phyloP scores from a whole-genome alignment of 1,140 invertebrate species.

The Drosophila arizonae region DNA sequence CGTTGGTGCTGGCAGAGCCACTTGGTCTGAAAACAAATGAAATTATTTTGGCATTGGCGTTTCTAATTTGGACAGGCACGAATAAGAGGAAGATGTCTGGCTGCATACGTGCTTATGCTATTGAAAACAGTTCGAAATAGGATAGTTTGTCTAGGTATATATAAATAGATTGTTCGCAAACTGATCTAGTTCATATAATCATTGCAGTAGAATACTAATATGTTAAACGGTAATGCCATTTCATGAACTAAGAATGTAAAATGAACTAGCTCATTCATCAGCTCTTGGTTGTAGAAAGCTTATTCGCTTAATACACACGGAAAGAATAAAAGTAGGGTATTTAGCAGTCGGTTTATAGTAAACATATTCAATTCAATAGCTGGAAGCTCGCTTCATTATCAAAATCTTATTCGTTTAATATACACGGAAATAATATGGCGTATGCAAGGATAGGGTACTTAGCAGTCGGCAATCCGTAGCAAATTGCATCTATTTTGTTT shows the following conservation, averaged over 20 bases:
- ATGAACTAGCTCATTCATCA: no score
- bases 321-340: no score
- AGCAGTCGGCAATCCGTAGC: background rate
- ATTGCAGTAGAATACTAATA: no score
- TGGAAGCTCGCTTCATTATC: no score
- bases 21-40: conserved; percentile 52
- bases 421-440: background rate
- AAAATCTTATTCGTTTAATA: background rate
- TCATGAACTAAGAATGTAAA: no score
- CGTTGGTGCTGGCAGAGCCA: conserved; percentile 28
- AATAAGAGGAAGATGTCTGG: conserved; percentile 5
- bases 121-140: background rate
- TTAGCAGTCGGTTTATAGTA: no score
- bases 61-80: conserved; percentile 48
- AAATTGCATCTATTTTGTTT: conserved; percentile 1
- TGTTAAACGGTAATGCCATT: no score
- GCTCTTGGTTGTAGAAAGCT: no score
- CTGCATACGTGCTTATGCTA: conserved; percentile 2
- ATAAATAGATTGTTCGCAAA: background rate
- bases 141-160: background rate
- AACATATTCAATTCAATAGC: no score
- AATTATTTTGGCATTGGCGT: conserved; percentile 60
- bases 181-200: no score
- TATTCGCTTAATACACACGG: no score
- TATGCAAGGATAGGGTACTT: background rate